A percentile compares a stretch with the other conserved stretches of the same genome.
phyloP scores from a whole-genome alignment of 2,797 vertebrate species.

The Picus viridis region DNA sequence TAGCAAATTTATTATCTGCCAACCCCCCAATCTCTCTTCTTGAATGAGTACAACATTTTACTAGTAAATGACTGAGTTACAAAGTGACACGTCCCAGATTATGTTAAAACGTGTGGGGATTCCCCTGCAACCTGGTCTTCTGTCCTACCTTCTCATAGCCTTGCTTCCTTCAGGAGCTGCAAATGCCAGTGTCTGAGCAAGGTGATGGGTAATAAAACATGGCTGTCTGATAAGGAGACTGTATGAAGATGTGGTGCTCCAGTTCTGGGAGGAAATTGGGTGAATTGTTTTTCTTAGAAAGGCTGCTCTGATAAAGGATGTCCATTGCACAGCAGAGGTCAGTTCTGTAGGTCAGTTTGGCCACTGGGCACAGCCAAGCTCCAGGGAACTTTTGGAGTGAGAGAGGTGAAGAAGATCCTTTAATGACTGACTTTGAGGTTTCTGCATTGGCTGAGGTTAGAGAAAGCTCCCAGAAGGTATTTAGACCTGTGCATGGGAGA shows the following conservation, averaged over 20 bases:
- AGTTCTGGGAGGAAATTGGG: background rate
- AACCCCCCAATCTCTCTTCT: background rate
- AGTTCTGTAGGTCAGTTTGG: background rate
- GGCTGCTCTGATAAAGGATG: background rate
- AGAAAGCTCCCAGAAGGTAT: background rate
- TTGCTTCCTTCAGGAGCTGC: background rate
- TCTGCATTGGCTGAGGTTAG: background rate
- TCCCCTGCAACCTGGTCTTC: background rate
- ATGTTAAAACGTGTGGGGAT: background rate
- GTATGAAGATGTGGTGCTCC: background rate
- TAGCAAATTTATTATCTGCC: background rate
- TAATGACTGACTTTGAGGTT: background rate
- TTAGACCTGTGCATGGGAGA: background rate
- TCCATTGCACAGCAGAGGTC: background rate
- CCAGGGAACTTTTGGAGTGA: background rate
- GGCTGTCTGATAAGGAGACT: rapidly evolving
- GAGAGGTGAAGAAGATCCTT: background rate
- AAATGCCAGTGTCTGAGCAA: background rate
- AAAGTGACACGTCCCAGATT: background rate
- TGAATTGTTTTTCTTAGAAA: background rate
- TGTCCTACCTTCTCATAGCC: background rate
- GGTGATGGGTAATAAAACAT: background rate
- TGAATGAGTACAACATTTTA: background rate
- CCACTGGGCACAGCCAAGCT: background rate
- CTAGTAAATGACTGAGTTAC: background rate